Evolutionary conservation across 1,140 invertebrate species (phyloP).

Genomic region (Drosophila leontia): DNA sequence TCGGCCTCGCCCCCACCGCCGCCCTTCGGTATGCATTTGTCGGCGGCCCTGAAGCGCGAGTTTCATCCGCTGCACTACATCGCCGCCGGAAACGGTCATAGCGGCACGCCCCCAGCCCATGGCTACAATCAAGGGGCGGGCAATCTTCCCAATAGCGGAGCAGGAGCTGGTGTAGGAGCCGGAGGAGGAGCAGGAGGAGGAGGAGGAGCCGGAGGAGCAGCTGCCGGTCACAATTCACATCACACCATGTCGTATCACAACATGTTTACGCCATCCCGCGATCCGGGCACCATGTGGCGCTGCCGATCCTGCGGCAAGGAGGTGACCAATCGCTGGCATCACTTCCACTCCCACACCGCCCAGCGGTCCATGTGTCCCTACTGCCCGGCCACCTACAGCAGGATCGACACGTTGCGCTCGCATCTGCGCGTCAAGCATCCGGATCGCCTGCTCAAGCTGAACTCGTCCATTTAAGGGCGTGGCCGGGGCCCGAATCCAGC

Average conservation of each 20-base stretch:
- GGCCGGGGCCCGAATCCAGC: slow-evolving; percentile 24
- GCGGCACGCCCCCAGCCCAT: slow-evolving; percentile 63
- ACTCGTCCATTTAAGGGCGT: slow-evolving; percentile 74
- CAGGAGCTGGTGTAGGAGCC: slow-evolving; percentile 17
- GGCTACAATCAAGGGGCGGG: slow-evolving; percentile 56
- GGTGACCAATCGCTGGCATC: slow-evolving; percentile 94
- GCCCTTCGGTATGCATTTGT: slow-evolving; percentile 76
- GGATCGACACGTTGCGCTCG: slow-evolving; percentile 92
- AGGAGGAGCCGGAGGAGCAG: slow-evolving; percentile 30
- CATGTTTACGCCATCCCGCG: slow-evolving; percentile 90
- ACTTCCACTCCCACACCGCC: slow-evolving; percentile 92
- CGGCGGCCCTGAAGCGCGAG: slow-evolving; percentile 77
- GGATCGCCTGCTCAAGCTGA: slow-evolving; percentile 85
- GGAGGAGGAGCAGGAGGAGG: slow-evolving; percentile 41
- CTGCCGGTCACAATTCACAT: slow-evolving; percentile 76
- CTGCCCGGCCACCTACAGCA: slow-evolving; percentile 93
- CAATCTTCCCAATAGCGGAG: slow-evolving; percentile 31
- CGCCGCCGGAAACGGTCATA: slow-evolving; percentile 67
- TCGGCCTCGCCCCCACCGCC: slow-evolving; percentile 78
- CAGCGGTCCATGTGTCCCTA: slow-evolving; percentile 92
- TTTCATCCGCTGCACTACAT: slow-evolving; percentile 77
- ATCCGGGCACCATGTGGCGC: slow-evolving; percentile 89
- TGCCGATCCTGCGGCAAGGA: slow-evolving; percentile 93
- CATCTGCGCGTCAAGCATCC: slow-evolving; percentile 91
- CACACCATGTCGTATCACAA: slow-evolving; percentile 90